phyloP scores from a whole-genome alignment of 1,140 invertebrate species.

The Drosophila quadrilineata region DNA sequence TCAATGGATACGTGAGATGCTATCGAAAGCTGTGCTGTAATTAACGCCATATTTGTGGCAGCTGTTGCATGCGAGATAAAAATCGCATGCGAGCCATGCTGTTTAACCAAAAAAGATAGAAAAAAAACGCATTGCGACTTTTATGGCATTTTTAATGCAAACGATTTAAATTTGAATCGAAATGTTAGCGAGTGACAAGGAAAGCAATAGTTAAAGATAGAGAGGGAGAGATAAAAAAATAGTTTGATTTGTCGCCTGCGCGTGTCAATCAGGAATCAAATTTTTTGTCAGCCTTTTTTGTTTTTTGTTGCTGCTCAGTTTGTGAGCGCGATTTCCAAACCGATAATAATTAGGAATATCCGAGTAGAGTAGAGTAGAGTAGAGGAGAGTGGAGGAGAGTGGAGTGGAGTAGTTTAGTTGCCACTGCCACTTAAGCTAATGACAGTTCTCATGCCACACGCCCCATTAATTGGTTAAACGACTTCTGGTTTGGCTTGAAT shows the following conservation, averaged over 20 bases:
- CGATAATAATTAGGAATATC: constrained; percentile 63
- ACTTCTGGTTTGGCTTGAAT: constrained; percentile 64
- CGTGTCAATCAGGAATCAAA: constrained; percentile 67
- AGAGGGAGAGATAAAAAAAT: too few species aligned
- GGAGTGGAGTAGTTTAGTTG: background rate
- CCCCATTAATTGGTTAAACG: constrained; percentile 65
- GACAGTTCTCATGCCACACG: constrained; percentile 59
- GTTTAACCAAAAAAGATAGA: too few species aligned
- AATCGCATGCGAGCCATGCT: constrained; percentile 74
- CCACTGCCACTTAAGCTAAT: constrained; percentile 72
- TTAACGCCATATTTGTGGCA: constrained; percentile 73
- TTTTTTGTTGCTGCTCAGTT: constrained; percentile 28
- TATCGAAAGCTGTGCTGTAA: constrained; percentile 73
- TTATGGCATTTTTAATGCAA: constrained; percentile 74
- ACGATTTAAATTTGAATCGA: constrained; percentile 72
- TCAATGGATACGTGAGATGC: constrained; percentile 76
- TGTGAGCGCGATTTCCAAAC: constrained; percentile 71
- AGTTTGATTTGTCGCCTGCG: constrained; percentile 76
- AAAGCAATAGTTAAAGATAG: too few species aligned
- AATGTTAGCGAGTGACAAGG: constrained; percentile 48
- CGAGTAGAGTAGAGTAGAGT: too few species aligned
- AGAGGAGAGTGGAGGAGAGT: constrained; percentile 3
- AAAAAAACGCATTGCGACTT: constrained; percentile 58
- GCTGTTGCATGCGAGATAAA: constrained; percentile 46
- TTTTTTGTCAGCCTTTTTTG: constrained; percentile 12